Percentiles rank a stretch among this genome's conserved stretches.
Conservation (phyloP, 92 coral and sea anemone species). For the Diadumene lineata region DNA sequence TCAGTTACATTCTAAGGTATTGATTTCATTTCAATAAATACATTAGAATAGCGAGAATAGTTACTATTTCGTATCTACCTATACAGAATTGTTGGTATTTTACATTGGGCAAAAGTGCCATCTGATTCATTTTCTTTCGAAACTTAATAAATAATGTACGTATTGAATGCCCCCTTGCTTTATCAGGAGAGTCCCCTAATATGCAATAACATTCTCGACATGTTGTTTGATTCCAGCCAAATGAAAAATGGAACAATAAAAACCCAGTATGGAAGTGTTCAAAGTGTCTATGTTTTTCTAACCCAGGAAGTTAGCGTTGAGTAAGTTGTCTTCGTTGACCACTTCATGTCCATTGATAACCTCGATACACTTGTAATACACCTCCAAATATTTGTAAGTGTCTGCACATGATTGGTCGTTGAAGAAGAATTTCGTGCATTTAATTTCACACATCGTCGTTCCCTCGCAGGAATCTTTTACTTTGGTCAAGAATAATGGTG, state of each 20-base stretch:
- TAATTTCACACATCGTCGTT: constrained; percentile 98
- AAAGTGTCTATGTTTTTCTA: constrained; percentile 49
- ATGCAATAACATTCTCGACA: constrained; percentile 19
- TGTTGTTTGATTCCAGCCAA: constrained; percentile 45
- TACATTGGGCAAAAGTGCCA: constrained; percentile 42
- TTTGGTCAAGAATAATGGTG: constrained; percentile 93
- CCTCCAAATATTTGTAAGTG: constrained; percentile 98
- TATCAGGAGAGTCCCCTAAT: not conserved
- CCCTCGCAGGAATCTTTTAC: constrained; percentile 99
- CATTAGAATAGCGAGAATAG: constrained; percentile 15
- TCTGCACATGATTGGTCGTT: constrained; percentile 79
- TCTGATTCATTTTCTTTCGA: constrained; percentile 22
- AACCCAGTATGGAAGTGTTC: constrained; percentile 50
- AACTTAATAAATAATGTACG: constrained; percentile 29
- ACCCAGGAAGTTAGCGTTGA: constrained; percentile 98
- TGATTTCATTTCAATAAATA: constrained; percentile 18
- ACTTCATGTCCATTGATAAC: constrained; percentile 99
- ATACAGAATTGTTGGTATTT: constrained; percentile 43
- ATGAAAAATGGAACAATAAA: constrained; percentile 57
- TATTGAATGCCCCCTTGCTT: not conserved
- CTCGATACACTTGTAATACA: constrained; percentile 99
- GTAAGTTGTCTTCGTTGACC: constrained; percentile 97
- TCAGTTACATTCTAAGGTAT: constrained; percentile 29
- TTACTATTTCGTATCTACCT: constrained; percentile 7
- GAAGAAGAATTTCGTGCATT: constrained; percentile 98